Percentiles rank a stretch among this genome's conserved stretches.
phyloP scores from a whole-genome alignment of 2,797 vertebrate genomes.

The Spinus olivaceus region DNA sequence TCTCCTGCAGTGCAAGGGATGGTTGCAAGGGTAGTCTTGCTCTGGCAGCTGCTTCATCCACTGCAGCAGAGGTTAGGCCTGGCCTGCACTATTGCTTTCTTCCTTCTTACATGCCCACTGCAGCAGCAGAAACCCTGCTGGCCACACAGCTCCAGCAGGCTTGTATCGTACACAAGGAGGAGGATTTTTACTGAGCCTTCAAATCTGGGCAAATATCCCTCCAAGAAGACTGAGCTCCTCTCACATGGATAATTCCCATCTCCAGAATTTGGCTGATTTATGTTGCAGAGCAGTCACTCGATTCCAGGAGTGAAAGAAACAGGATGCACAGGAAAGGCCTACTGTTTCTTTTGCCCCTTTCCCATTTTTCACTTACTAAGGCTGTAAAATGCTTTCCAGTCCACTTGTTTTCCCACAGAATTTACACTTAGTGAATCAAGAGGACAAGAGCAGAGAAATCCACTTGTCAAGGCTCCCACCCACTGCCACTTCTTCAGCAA shows the following conservation, averaged over 20 bases:
- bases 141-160: background rate
- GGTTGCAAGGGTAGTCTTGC: background rate
- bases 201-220: background rate
- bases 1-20: background rate
- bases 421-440: background rate
- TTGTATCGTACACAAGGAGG: background rate
- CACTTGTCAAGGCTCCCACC: background rate
- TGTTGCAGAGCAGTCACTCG: background rate
- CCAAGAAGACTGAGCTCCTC: accelerated
- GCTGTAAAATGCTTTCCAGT: background rate
- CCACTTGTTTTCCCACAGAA: background rate
- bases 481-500: background rate
- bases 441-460: background rate
- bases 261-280: background rate
- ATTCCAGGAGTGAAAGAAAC: background rate
- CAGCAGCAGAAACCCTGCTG: background rate
- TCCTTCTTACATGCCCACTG: background rate
- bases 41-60: background rate
- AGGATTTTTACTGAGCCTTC: background rate
- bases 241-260: background rate
- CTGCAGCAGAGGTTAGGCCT: background rate
- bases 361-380: background rate
- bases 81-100: background rate
- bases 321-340: background rate
- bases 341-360: background rate